A percentile compares a stretch with the other conserved stretches of the same genome.
These are phyloP conservation scores for Columbina picui DNA, from an alignment of 2,113 vertebrate genomes.

Conservation along the genomic window DNA sequence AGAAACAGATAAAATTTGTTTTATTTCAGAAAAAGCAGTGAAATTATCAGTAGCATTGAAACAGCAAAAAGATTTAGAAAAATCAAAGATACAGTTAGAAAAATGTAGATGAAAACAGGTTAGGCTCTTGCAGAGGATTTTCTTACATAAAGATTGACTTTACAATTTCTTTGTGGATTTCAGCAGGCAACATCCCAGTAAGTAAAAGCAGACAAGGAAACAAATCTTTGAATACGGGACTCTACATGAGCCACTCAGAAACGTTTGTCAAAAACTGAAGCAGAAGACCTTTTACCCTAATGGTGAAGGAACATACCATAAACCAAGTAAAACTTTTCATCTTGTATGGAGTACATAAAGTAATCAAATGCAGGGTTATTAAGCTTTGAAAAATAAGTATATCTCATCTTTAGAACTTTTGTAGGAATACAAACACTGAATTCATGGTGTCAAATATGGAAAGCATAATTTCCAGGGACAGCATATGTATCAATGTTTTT, in stretches of 20 bases:
- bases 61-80: not conserved
- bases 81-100: not conserved
- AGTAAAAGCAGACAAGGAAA: not conserved
- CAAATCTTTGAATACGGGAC: not conserved
- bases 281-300: not conserved
- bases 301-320: not conserved
- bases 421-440: not conserved
- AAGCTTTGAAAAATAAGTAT: not conserved
- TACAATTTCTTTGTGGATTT: not conserved
- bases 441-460: not conserved
- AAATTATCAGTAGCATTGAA: not conserved
- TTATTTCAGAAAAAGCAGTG: not conserved
- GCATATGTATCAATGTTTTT: not conserved
- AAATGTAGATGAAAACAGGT: not conserved
- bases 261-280: not conserved
- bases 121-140: not conserved
- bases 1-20: not conserved
- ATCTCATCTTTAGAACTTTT: not conserved
- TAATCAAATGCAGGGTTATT: not conserved
- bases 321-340: not conserved
- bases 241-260: not conserved
- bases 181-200: not conserved
- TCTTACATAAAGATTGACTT: not conserved
- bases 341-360: not conserved
- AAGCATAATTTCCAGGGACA: not conserved